Evolutionary conservation across 2,113 vertebrate genomes (phyloP).

Genomic region (Megaceryle torquata): DNA sequence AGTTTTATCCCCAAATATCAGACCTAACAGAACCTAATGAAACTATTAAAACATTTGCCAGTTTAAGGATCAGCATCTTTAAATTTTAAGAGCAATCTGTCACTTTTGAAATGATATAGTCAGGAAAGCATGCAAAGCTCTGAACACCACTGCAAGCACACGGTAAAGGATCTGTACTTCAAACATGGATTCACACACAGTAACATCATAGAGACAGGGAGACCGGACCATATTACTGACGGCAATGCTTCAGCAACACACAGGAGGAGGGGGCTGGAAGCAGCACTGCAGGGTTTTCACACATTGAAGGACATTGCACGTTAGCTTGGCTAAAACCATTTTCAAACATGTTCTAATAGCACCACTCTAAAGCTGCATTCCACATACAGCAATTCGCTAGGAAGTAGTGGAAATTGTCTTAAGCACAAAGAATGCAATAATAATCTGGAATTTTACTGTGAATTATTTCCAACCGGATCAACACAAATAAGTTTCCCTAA

Average conservation of each 20-base stretch:
- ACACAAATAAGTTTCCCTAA: background rate
- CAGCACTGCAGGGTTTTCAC: background rate
- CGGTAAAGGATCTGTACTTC: background rate
- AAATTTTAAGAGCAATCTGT: background rate
- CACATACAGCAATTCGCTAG: background rate
- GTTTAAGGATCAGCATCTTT: background rate
- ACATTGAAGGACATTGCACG: background rate
- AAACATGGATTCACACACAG: background rate
- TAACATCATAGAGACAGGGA: background rate
- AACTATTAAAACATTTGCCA: background rate
- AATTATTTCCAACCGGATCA: background rate
- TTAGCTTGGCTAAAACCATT: background rate
- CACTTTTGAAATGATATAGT: background rate
- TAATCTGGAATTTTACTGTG: background rate
- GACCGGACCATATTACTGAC: background rate
- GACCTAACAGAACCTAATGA: background rate
- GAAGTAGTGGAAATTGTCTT: background rate
- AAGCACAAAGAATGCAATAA: background rate
- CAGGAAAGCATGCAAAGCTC: slow-evolving; percentile 3
- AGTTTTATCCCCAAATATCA: background rate
- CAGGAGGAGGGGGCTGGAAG: background rate
- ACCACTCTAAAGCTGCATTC: background rate
- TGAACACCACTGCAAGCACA: background rate
- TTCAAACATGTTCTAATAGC: background rate
- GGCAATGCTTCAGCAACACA: slow-evolving; percentile 39